Evolutionary conservation across 2,113 vertebrate species (phyloP), one percentile per base, ranked within the genome.

Genomic region (Hoplias malabaricus): DNA sequence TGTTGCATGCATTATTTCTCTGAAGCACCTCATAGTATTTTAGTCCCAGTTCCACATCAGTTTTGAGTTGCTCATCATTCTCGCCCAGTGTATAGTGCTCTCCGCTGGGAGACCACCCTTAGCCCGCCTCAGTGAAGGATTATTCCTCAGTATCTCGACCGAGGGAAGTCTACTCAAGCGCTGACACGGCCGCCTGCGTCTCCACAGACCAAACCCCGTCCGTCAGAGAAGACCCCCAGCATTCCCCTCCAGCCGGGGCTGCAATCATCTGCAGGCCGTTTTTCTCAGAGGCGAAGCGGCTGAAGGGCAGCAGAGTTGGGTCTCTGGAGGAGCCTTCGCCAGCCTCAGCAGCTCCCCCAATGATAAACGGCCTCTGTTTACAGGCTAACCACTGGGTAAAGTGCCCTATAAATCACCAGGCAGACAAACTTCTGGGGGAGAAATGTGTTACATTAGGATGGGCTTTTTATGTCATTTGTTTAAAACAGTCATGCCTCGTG

Each of bases 381-480:
- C 87, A 82, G 87, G 85, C 85, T 88, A 87, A 88, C 85, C 85
- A 84, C 84, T 84, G 84, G 81, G 81, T 87, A 88, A 88, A 88
- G 85, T 83, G 83, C 70, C 63, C 83, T 75, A 88, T 88, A 88
- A 88, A 88, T 88, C 87, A 88, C 78, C 27, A n/a, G 69, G 70
- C 80, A 81, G 86, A 88, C 84, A 85, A 85, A 88, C 84, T 88
- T 85, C 82, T 83, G 80, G 50, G 78, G 78, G 80, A 77, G 81
- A 85, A 86, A 84, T 81, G 80, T 81, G 82, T 83, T 84, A 83
- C 84, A 86, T 88, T 86, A 88, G 81, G 85, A 88, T 77, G 81
- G 79, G 80, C 69, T 72, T 86, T 84, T 85, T 84, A 82, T 83
- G 79, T 82, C 82, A 77, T 85, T 85, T 86, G 80, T 88, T 88